phyloP scores from a whole-genome alignment of 1,140 invertebrate genomes.

The Heliconius himera region DNA sequence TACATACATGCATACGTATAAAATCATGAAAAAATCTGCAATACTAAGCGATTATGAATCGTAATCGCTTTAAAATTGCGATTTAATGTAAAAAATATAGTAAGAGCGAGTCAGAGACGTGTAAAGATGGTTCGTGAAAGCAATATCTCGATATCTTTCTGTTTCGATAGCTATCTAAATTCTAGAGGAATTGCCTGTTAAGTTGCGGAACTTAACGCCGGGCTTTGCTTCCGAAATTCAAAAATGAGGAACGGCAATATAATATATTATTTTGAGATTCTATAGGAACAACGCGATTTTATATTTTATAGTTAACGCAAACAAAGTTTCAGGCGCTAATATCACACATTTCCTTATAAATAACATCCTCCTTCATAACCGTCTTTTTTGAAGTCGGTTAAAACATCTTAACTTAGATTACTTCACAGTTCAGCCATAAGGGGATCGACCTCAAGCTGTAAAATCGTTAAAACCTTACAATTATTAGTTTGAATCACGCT shows the following conservation, averaged over 20 bases:
- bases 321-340: too few species aligned
- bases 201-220: background rate
- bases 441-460: constrained; percentile 1
- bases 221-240: background rate
- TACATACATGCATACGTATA: background rate
- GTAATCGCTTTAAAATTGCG: background rate
- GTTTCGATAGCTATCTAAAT: too few species aligned
- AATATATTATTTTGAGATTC: too few species aligned
- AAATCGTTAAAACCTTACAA: background rate
- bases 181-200: background rate
- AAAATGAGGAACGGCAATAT: too few species aligned
- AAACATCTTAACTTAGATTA: background rate
- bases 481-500: constrained; percentile 16
- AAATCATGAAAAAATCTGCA: background rate
- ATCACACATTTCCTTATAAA: too few species aligned
- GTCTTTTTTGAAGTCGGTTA: too few species aligned
- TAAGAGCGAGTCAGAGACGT: background rate
- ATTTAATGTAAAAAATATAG: background rate
- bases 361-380: too few species aligned
- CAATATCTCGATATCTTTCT: too few species aligned
- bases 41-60: background rate
- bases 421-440: constrained; percentile 4
- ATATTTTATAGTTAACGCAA: too few species aligned
- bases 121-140: too few species aligned
- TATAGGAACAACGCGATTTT: too few species aligned